Conservation (phyloP, 2,888 invertebrate species). For the Limenitis camilla region DNA sequence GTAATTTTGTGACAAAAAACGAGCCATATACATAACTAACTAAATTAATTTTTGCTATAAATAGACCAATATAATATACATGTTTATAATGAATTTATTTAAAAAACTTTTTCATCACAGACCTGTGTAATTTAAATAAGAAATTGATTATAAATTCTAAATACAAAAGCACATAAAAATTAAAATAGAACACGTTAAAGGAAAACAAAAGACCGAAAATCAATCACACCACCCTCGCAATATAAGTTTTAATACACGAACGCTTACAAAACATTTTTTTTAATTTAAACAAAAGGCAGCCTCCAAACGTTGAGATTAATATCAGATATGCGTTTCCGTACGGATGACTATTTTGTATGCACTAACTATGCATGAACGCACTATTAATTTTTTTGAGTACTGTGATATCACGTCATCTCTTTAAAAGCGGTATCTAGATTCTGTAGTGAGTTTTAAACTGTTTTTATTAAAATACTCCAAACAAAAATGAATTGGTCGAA, state of each 20-base stretch:
- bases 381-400: constrained; percentile 31
- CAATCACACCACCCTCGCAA: constrained; percentile 11
- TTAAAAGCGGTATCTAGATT: constrained; percentile 14
- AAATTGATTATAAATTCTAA: not conserved
- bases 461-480: too few species aligned
- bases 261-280: constrained; percentile 20
- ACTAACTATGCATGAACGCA: constrained; percentile 26
- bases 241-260: constrained; percentile 22
- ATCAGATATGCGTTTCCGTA: constrained; percentile 29
- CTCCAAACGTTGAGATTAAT: constrained; percentile 28
- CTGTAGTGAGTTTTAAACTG: too few species aligned
- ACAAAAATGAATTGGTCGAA: too few species aligned
- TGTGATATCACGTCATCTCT: constrained; percentile 20
- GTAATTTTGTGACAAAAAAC: too few species aligned
- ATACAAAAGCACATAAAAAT: not conserved
- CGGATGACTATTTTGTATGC: constrained; percentile 28
- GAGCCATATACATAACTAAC: too few species aligned
- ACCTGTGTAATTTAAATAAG: too few species aligned
- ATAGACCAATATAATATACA: too few species aligned
- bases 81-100: too few species aligned
- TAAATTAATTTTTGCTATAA: too few species aligned
- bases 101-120: too few species aligned
- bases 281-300: constrained; percentile 23
- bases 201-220: constrained; percentile 15
- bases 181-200: not conserved